These are phyloP conservation scores for Synergus laeviventris DNA, from an alignment of 2,888 invertebrate genomes.

Conservation along the genomic window DNA sequence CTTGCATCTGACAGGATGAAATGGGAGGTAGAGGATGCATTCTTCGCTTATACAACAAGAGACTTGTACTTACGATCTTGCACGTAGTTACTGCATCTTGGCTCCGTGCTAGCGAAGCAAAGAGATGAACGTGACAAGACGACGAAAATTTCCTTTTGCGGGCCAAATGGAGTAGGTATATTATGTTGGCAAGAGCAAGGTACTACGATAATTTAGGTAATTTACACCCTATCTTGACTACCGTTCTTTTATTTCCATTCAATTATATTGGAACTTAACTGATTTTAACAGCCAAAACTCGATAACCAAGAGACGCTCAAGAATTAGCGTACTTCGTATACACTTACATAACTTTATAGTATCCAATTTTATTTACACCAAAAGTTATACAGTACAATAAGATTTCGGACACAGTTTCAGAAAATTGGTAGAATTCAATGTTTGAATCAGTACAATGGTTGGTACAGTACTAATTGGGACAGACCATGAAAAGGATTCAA, in stretches of 20 bases:
- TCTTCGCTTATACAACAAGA: constrained; percentile 44
- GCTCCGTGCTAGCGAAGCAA: constrained; percentile 44
- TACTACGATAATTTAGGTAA: constrained; percentile 18
- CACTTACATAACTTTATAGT: neutral
- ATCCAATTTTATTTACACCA: neutral
- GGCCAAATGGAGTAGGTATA: constrained; percentile 13
- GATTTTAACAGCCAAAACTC: neutral
- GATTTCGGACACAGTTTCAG: neutral
- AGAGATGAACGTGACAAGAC: constrained; percentile 45
- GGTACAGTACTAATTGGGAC: neutral
- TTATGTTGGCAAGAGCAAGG: neutral
- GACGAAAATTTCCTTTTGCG: constrained; percentile 44
- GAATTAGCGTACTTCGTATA: neutral
- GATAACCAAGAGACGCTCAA: neutral
- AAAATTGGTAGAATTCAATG: no score
- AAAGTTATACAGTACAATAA: neutral
- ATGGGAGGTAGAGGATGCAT: constrained; percentile 28
- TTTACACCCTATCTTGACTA: constrained; percentile 1
- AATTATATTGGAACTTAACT: neutral
- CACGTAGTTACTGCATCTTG: constrained; percentile 51
- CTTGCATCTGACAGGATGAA: constrained; percentile 36
- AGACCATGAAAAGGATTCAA: no score
- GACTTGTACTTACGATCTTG: constrained; percentile 42
- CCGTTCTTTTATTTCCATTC: neutral
- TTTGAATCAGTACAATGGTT: neutral